Conservation (phyloP, 2,113 vertebrate genomes). For the Myodes glareolus region DNA sequence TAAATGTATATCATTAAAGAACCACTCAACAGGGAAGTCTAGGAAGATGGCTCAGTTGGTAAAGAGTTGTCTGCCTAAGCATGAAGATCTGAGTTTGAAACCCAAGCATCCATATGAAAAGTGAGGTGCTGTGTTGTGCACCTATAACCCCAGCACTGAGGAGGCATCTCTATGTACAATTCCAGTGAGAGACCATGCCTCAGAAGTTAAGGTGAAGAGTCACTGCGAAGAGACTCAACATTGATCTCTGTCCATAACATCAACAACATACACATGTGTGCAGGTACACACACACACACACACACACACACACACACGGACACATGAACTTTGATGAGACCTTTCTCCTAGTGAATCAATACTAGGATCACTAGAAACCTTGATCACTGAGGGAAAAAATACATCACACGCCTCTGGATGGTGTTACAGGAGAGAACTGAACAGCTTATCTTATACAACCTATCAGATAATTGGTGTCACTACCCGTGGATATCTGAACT, state of each 20-base stretch:
- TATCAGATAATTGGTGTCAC: neutral
- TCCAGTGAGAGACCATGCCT: neutral
- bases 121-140: neutral
- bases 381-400: neutral
- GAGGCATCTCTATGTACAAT: neutral
- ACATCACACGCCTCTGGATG: neutral
- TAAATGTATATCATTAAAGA: neutral
- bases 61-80: neutral
- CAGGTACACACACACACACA: neutral
- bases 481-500: constrained; percentile 9
- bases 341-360: neutral
- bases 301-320: neutral
- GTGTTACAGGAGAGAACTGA: constrained; percentile 7
- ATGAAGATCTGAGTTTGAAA: neutral
- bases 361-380: neutral
- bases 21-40: neutral
- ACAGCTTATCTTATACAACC: constrained; percentile 36
- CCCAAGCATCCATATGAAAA: neutral
- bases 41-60: neutral
- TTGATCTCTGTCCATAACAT: neutral
- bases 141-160: neutral
- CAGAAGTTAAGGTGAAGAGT: neutral
- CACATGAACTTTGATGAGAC: neutral
- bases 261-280: neutral
- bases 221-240: neutral